phyloP scores from a whole-genome alignment of 2,113 vertebrate species.

The Tringa solitaria region DNA sequence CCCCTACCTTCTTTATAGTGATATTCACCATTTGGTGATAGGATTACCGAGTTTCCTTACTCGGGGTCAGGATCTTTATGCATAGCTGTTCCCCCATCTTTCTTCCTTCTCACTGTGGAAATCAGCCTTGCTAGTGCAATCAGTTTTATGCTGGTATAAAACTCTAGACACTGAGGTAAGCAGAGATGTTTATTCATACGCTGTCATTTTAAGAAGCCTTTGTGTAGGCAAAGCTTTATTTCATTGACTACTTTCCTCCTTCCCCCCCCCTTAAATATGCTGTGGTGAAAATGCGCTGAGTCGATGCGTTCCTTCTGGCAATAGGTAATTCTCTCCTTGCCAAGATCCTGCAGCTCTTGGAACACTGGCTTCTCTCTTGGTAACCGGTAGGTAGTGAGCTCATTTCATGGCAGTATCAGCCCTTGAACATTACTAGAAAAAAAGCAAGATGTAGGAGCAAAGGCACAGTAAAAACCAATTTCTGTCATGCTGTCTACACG shows the following conservation, averaged over 20 bases:
- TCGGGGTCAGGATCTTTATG: not conserved
- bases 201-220: not conserved
- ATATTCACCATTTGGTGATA: not conserved
- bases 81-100: not conserved
- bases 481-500: not conserved
- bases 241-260: not conserved
- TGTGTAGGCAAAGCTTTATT: not conserved
- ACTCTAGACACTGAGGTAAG: not conserved
- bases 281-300: not conserved
- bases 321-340: conserved; percentile 1
- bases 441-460: not conserved
- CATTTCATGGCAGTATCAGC: not conserved
- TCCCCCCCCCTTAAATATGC: not conserved
- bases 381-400: not conserved
- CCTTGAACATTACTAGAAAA: not conserved
- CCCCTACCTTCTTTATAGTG: not conserved
- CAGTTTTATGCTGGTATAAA: not conserved
- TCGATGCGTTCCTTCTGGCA: conserved; percentile 5
- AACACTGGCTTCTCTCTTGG: not conserved
- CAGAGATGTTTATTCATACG: not conserved
- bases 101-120: conserved; percentile 7
- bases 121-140: not conserved
- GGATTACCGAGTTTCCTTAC: not conserved
- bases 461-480: not conserved
- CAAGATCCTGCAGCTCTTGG: not conserved